Conservation (phyloP, 2,113 vertebrate genomes). For the Apteryx owenii region DNA sequence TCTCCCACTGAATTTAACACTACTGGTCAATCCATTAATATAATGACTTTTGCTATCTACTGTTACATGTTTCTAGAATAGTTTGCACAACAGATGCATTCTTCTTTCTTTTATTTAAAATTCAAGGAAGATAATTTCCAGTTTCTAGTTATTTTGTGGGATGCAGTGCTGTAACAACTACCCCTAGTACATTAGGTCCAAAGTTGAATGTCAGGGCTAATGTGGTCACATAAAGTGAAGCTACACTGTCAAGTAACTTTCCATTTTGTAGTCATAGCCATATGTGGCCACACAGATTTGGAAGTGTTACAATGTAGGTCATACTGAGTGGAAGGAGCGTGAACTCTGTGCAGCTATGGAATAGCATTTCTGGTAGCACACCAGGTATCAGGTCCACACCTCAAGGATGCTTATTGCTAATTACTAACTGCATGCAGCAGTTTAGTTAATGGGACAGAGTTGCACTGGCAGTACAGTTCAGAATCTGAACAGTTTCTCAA, state of each 20-base stretch:
- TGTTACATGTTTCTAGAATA: background rate
- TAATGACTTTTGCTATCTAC: background rate
- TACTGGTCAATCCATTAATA: background rate
- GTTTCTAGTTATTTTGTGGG: background rate
- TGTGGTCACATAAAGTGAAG: background rate
- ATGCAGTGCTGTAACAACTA: background rate
- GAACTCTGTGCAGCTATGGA: background rate
- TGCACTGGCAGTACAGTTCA: background rate
- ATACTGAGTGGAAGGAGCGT: background rate
- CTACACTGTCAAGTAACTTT: background rate
- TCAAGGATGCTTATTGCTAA: background rate
- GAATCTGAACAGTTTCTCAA: background rate
- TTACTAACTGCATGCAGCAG: background rate
- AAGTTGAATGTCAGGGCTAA: background rate
- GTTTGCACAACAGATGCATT: no score
- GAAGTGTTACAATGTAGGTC: background rate
- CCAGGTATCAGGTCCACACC: background rate
- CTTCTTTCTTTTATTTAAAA: background rate
- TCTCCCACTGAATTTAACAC: background rate
- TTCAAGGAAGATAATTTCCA: background rate
- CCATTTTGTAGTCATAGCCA: background rate
- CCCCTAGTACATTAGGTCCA: background rate
- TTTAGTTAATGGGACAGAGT: background rate
- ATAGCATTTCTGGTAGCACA: background rate
- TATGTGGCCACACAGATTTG: background rate